Base-by-base conservation (phyloP, 1,140 invertebrate species). In the Chironomus tepperi region DNA sequence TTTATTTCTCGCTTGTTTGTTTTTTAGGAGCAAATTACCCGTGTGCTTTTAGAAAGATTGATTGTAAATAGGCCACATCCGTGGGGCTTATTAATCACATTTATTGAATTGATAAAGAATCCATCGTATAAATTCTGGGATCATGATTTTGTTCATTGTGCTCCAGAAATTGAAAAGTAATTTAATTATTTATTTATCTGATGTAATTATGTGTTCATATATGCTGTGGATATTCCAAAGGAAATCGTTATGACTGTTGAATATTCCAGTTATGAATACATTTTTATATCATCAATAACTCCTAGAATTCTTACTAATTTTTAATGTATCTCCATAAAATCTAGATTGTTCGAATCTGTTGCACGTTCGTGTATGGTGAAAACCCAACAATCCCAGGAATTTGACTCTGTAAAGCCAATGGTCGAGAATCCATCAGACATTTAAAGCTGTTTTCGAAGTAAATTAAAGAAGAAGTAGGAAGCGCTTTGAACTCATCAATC, bases 101-200 rank as follows among this genome's bases (percentile, higher is more conserved):
- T 99, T 83, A 99, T 99, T 78, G 98, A 99, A 84, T 87, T 99
- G 16, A 98, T 99, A 78, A 98, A 98, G 81, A 99, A 99, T 85
- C 95, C 94, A 10, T 91, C 90, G n/a, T 99, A 98, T 85, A 98
- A 98, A 83, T 99, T 99, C 84, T 99, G 97, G 97, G 90, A 91
- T 74, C 97, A 99, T 81, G 97, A 99, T 77, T 99, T 99, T 86
- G 97, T 99, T 0, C 94, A 97, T 81, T 99, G 97, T 85, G 97
- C 97, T 34, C 96, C 97, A 8, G 98, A 99, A 85, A 98, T 99
- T 81, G 95, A 98, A 85, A 98, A 98, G 93, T 96, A 84, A 87
- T 88, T 87, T 73, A 21, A 43, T 34, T 47, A 67, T 43, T 42
- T 34, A 34, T 74, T 75, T 74, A 24, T 73, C n/a, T 19, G 57